Base-by-base conservation (phyloP, 2,797 vertebrate genomes). In the Clarias fuscus region DNA sequence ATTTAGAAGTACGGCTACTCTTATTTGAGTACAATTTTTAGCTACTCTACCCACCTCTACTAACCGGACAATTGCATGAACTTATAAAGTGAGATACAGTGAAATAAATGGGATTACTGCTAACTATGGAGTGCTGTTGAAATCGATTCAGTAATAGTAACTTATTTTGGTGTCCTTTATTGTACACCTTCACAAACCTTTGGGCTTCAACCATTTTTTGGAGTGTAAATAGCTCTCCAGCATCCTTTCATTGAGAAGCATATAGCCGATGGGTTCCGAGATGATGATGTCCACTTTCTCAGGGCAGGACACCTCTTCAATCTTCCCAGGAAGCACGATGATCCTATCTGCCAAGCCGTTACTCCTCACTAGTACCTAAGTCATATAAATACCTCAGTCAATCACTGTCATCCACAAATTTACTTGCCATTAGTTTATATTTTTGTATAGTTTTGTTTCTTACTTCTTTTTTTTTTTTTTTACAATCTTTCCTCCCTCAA, bases 161-260 rank as follows among this genome's bases (percentile, higher is more conserved):
- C 6, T 33, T 0, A 78, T 14, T 56, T 22, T 78, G 24, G 3
- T n/a, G 40, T 65, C 17, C 7, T 15, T 27, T 48, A 30, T 53
- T 3, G 5, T 24, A 37, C 33, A 14, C 13, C 67, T 75, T 5
- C 37, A 85, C 92, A 90, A 88, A 97, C 95, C 95, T 22, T 94
- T 93, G 64, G 95, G 93, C 90, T 96, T 96, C 76, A 97, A 91
- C 95, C 96, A 96, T 77, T 95, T 95, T 89, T 95, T 96, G 86
- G 95, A 94, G n/a, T 93, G 90, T 71, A 97, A 92, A 91, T 96
- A 96, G 90, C 93, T 95, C 86, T 96, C 94, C 88, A 97, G 80
- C 91, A 94, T 94, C 61, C 93, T 92, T 72, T 96, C 95, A 67
- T 92, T 95, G 82, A 97, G 94, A 76, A 97, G 92, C 96, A 97